Base-by-base conservation (phyloP, 2,113 vertebrate genomes). In the Arothron firmamentum region DNA sequence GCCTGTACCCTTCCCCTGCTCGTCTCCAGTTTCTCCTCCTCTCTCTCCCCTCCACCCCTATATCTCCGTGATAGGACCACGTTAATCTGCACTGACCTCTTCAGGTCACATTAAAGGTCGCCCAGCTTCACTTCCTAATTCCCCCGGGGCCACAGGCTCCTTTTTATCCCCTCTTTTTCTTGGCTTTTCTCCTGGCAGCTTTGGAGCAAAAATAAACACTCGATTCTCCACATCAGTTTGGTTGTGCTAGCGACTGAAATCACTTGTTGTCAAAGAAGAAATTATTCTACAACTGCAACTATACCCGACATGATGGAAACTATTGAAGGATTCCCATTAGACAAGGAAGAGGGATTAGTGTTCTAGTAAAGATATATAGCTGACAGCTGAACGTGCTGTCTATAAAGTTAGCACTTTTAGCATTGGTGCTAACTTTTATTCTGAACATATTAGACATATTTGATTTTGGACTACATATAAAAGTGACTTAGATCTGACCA, bases 31-130 rank as follows among this genome's bases (percentile, higher is more conserved):
- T 74, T 72, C 56, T 61, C 67, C 56, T 67, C 52, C 53, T 16
- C 71, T 73, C 60, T 59, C 41, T 64, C 38, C 60, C 50, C 59
- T 21, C 48, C 54, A 52, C 54, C 21, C 18, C 45, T 46, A 15
- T 47, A 16, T n/a, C 45, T 47, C 64, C 59, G 70, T 75, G 72
- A 79, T 73, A 74, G 71, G 70, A 62, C 78, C 68, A 17, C 68
- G 83, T 62, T 86, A 84, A 90, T 86, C 85, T 82, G 73, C 81
- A 78, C 61, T 86, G 81, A 89, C 89, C 88, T 84, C 87, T 87
- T 88, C 85, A 88, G 89, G 88, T 90, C 90, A 88, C 84, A 88
- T 83, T 90, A 89, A 88, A 89, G 86, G 90, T 89, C 78, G 63
- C 68, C 67, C 79, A 79, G 79, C 83, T 81, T 87, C 81, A 85